phyloP scores from a whole-genome alignment of 2,797 vertebrate species.

The Liasis olivaceus region DNA sequence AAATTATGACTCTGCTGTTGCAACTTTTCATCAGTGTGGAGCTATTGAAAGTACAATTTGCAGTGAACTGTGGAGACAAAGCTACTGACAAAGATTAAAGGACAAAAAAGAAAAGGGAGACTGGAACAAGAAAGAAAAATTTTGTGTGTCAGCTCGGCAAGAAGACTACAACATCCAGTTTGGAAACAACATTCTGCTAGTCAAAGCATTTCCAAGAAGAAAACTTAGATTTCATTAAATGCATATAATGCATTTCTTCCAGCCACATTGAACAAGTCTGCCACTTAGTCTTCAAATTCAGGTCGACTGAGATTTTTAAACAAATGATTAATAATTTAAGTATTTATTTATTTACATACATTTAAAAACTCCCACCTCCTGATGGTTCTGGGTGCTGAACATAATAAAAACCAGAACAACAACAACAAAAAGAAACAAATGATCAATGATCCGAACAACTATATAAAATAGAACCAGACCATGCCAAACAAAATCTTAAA shows the following conservation, averaged over 20 bases:
- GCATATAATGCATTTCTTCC: neutral
- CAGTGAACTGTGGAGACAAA: neutral
- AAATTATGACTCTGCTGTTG: neutral
- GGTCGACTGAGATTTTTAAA: neutral
- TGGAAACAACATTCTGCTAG: neutral
- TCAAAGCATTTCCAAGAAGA: neutral
- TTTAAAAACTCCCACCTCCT: too few species aligned
- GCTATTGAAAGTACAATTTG: neutral
- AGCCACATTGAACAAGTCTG: neutral
- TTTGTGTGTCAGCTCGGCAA: neutral
- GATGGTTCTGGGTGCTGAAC: too few species aligned
- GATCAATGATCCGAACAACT: too few species aligned
- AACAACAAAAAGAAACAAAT: too few species aligned
- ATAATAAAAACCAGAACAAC: too few species aligned
- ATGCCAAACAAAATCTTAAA: too few species aligned
- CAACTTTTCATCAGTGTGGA: neutral
- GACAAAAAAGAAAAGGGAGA: neutral
- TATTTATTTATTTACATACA: neutral
- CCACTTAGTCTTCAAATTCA: neutral
- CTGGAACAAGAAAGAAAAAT: neutral
- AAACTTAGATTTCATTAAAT: neutral
- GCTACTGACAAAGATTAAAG: neutral
- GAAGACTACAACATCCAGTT: neutral
- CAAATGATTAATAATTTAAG: neutral
- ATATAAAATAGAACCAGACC: too few species aligned